A percentile compares a stretch with the other conserved stretches of the same genome.
phyloP scores from a whole-genome alignment of 2,797 vertebrate genomes.

The Sebastolobus altivelis region DNA sequence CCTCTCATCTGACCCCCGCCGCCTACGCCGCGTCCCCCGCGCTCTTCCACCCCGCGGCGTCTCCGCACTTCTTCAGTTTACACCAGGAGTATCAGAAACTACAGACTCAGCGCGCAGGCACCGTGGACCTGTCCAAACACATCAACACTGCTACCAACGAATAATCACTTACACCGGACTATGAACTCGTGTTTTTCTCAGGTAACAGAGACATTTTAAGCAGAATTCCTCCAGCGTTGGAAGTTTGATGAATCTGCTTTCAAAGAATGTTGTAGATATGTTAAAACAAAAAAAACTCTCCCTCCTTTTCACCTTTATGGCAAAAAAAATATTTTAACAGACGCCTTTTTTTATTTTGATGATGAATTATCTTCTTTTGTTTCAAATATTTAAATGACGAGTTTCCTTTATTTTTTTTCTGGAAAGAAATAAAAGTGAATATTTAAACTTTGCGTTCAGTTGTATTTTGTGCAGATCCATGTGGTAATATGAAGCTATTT shows the following conservation, averaged over 20 bases:
- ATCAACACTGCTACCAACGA: conserved; percentile 45
- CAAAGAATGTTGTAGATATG: conserved; percentile 65
- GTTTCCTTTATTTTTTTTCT: conserved; percentile 69
- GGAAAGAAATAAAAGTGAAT: conserved; percentile 80
- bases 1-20: conserved; percentile 68
- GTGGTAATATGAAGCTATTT: background rate
- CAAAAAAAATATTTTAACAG: conserved; percentile 17
- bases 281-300: background rate
- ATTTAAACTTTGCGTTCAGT: conserved; percentile 68
- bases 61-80: conserved; percentile 80
- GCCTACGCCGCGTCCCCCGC: conserved; percentile 72
- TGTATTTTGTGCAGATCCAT: conserved; percentile 49
- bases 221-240: conserved; percentile 18
- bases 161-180: conserved; percentile 34
- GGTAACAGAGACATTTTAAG: conserved; percentile 71
- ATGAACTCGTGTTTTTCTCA: conserved; percentile 68
- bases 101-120: conserved; percentile 70
- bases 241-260: conserved; percentile 37
- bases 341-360: conserved; percentile 36
- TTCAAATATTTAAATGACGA: conserved; percentile 82
- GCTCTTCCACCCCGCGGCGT: conserved; percentile 77
- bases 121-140: conserved; percentile 70
- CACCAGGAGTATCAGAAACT: conserved; percentile 84
- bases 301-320: background rate
- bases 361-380: conserved; percentile 44